Evolutionary conservation across 2,113 vertebrate genomes (phyloP).

Genomic region (Leuciscus idus): DNA sequence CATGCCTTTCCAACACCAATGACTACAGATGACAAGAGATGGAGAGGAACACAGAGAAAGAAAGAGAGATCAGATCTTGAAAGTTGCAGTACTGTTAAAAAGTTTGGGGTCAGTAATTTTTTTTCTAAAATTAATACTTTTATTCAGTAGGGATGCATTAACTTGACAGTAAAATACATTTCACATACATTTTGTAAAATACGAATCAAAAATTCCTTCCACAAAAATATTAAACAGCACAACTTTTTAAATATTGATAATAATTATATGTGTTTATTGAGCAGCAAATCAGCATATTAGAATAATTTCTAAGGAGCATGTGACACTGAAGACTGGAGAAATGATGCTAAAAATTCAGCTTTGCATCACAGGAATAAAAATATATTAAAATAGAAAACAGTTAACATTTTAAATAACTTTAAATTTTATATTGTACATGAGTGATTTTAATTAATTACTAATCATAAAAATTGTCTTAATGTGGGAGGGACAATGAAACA

Average conservation of each 20-base stretch:
- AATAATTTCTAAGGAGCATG: background rate
- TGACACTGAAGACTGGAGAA: background rate
- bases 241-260: no score
- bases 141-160: background rate
- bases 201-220: background rate
- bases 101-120: background rate
- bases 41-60: background rate
- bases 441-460: background rate
- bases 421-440: background rate
- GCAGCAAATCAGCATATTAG: background rate
- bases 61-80: background rate
- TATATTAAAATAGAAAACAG: background rate
- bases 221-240: background rate
- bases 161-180: background rate
- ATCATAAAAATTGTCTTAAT: background rate
- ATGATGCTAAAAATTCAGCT: background rate
- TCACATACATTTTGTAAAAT: no score
- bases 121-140: background rate
- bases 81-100: background rate
- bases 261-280: background rate
- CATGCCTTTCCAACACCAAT: slow-evolving; percentile 84
- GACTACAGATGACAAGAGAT: slow-evolving; percentile 68
- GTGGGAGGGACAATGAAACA: background rate
- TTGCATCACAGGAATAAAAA: background rate
- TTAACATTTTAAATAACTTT: no score